Conservation (phyloP, 1,140 invertebrate genomes). For the Lethocerus indicus region DNA sequence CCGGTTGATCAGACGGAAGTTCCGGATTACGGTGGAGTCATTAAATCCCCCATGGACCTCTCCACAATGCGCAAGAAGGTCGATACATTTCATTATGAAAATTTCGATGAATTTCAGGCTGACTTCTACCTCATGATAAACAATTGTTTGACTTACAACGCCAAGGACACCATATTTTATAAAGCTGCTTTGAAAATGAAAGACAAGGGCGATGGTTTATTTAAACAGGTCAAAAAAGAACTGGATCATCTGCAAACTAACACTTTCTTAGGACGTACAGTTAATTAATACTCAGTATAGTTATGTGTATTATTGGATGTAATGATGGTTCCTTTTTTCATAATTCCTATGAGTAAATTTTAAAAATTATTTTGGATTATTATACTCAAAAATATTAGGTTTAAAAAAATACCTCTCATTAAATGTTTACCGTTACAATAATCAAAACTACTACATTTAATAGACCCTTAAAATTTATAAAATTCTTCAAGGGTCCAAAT, state of each 20-base stretch:
- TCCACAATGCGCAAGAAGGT: constrained; percentile 68
- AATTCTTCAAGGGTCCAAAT: too few relatives aligned
- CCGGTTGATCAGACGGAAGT: constrained; percentile 84
- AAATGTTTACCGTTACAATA: too few relatives aligned
- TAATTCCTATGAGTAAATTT: too few relatives aligned
- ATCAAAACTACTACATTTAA: too few relatives aligned
- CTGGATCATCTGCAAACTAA: constrained; percentile 46
- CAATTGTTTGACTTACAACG: constrained; percentile 89
- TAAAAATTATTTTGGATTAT: too few relatives aligned
- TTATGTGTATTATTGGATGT: too few relatives aligned
- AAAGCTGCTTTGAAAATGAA: constrained; percentile 71
- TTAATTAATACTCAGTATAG: constrained; percentile 22
- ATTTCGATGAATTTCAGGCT: constrained; percentile 61
- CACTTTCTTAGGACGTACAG: constrained; percentile 32
- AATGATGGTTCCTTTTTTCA: too few relatives aligned
- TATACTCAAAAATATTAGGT: too few relatives aligned
- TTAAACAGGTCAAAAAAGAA: constrained; percentile 57
- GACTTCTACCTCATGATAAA: constrained; percentile 90
- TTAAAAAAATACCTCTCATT: too few relatives aligned
- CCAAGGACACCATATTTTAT: constrained; percentile 75
- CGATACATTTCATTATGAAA: constrained; percentile 32
- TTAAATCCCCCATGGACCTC: constrained; percentile 90
- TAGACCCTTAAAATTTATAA: too few relatives aligned
- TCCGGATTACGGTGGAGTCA: constrained; percentile 84
- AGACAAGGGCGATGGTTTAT: constrained; percentile 56